Conservation (phyloP, 37 sponge, comb jelly and placozoan genomes). For the Ianthella basta region DNA sequence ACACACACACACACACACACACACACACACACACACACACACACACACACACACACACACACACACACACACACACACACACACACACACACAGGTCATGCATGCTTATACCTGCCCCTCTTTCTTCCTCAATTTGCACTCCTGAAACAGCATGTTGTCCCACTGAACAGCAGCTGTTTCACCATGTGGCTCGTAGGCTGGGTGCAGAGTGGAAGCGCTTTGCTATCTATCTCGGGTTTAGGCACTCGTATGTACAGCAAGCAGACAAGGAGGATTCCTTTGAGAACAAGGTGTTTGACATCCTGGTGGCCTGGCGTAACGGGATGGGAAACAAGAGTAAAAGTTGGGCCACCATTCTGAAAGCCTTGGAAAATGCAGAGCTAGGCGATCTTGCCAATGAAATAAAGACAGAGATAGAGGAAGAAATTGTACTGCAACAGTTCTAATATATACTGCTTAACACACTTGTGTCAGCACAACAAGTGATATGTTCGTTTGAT, state of each 20-base stretch:
- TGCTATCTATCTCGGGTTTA: background rate
- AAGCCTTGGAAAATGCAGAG: background rate
- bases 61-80: no score
- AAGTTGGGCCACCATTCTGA: background rate
- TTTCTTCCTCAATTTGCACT: background rate
- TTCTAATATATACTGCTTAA: no score
- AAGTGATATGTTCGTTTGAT: no score
- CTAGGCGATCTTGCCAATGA: background rate
- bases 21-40: no score
- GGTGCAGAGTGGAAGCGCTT: background rate
- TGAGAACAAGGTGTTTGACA: background rate
- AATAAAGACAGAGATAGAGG: background rate
- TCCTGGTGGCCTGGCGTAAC: background rate
- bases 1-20: no score
- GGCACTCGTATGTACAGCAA: background rate
- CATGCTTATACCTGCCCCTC: no score
- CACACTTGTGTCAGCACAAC: no score
- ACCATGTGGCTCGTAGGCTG: background rate
- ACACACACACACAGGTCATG: no score
- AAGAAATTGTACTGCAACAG: no score
- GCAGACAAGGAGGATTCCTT: constrained; percentile 3
- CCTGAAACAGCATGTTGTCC: background rate
- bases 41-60: no score
- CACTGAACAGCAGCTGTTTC: background rate
- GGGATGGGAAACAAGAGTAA: background rate